These are phyloP conservation scores for Melikaiella ostensackeni DNA, from an alignment of 2,888 invertebrate species.

Conservation along the genomic window DNA sequence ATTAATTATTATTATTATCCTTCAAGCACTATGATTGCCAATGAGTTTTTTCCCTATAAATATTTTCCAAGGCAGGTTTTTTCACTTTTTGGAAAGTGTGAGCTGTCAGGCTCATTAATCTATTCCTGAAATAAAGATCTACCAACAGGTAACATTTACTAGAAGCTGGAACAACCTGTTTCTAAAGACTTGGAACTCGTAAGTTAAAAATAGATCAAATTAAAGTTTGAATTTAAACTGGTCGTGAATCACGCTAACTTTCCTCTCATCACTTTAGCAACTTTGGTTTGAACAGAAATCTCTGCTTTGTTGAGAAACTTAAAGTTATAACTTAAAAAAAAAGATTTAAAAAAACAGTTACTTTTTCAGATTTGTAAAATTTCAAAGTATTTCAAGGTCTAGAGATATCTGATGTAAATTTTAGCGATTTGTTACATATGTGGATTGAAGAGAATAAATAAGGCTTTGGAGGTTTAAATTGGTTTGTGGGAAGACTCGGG, in stretches of 20 bases:
- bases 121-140: slow-evolving; percentile 11
- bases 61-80: slow-evolving; percentile 19
- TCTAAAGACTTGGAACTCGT: not conserved
- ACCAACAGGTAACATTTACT: slow-evolving; percentile 3
- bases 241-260: not conserved
- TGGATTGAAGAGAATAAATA: slow-evolving; percentile 16
- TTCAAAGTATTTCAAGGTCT: not conserved
- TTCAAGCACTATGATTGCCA: too few species aligned
- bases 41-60: not conserved
- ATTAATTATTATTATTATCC: too few species aligned
- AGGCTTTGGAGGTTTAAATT: slow-evolving; percentile 30
- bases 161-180: slow-evolving; percentile 15
- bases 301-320: not conserved
- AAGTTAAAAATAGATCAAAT: slow-evolving; percentile 18
- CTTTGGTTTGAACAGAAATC: not conserved
- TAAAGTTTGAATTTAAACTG: slow-evolving; percentile 18
- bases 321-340: not conserved
- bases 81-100: slow-evolving; percentile 8
- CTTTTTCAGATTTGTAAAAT: not conserved
- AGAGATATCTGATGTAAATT: slow-evolving; percentile 10
- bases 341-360: not conserved
- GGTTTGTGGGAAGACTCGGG: slow-evolving; percentile 18
- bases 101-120: slow-evolving; percentile 8
- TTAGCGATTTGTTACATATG: not conserved
- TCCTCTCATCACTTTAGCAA: not conserved